Conservation (phyloP, 2,888 invertebrate species). For the Sialis lutaria region DNA sequence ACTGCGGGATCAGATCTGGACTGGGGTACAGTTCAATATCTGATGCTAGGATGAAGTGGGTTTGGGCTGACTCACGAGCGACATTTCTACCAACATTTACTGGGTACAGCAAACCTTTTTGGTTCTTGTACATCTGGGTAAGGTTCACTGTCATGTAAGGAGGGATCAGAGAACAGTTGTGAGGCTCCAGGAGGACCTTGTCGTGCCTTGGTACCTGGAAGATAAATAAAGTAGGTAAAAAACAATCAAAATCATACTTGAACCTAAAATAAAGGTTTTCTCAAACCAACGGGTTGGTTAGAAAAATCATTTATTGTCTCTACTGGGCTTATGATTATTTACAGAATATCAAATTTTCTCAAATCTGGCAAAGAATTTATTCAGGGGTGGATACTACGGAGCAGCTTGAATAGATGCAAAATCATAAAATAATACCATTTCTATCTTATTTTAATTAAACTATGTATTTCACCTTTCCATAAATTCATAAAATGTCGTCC, state of each 20-base stretch:
- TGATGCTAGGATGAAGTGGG: slow-evolving; percentile 68
- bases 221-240: slow-evolving; percentile 5
- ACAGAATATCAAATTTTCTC: too few relatives aligned
- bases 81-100: slow-evolving; percentile 81
- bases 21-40: slow-evolving; percentile 86
- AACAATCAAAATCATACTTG: background rate
- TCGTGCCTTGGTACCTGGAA: slow-evolving; percentile 50
- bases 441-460: too few relatives aligned
- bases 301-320: too few relatives aligned
- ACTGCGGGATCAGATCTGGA: slow-evolving; percentile 59
- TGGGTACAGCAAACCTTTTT: slow-evolving; percentile 70
- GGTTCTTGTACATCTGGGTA: slow-evolving; percentile 55
- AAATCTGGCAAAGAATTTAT: too few relatives aligned
- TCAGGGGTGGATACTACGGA: too few relatives aligned
- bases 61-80: slow-evolving; percentile 68
- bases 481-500: too few relatives aligned
- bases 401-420: too few relatives aligned
- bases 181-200: slow-evolving; percentile 39
- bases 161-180: slow-evolving; percentile 52
- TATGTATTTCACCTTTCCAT: too few relatives aligned
- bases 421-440: too few relatives aligned
- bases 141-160: slow-evolving; percentile 50
- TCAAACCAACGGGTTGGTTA: too few relatives aligned
- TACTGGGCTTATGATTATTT: too few relatives aligned
- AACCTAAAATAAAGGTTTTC: too few relatives aligned